phyloP scores from a whole-genome alignment of 2,888 invertebrate genomes.

The Athalia rosae region DNA sequence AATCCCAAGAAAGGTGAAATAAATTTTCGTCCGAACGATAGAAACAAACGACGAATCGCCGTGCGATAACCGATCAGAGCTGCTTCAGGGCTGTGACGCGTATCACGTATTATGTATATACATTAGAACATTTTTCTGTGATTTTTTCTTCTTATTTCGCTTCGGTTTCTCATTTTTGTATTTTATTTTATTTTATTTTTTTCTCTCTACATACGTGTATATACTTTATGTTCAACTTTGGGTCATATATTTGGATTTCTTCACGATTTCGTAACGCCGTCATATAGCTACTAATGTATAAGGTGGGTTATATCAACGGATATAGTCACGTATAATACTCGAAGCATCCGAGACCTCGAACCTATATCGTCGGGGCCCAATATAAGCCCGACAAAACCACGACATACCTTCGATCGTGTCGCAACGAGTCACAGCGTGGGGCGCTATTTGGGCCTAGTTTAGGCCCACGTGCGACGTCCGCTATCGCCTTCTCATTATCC shows the following conservation, averaged over 20 bases:
- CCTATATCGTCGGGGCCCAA: conserved; percentile 1
- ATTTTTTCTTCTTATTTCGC: neutral
- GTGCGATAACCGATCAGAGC: no score
- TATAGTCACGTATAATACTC: neutral
- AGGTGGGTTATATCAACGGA: no score
- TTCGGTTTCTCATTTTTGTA: neutral
- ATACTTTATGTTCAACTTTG: conserved; percentile 27
- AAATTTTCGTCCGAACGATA: no score
- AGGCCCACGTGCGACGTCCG: conserved; percentile 14
- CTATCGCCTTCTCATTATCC: conserved; percentile 24
- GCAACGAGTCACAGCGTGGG: conserved; percentile 33
- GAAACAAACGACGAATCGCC: no score
- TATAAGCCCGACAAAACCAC: conserved; percentile 25
- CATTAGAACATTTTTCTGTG: neutral
- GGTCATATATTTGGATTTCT: conserved; percentile 33
- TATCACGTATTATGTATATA: no score
- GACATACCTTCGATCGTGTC: conserved; percentile 12
- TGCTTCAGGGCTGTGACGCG: no score
- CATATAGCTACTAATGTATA: neutral
- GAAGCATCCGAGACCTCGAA: conserved; percentile 9
- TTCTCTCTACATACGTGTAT: neutral
- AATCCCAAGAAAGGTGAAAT: no score
- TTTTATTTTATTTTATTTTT: no score
- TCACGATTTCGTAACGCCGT: conserved; percentile 31
- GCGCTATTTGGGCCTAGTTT: conserved; percentile 30